Base-by-base conservation (phyloP, 2,113 vertebrate species). In the Pygoscelis antarcticus region DNA sequence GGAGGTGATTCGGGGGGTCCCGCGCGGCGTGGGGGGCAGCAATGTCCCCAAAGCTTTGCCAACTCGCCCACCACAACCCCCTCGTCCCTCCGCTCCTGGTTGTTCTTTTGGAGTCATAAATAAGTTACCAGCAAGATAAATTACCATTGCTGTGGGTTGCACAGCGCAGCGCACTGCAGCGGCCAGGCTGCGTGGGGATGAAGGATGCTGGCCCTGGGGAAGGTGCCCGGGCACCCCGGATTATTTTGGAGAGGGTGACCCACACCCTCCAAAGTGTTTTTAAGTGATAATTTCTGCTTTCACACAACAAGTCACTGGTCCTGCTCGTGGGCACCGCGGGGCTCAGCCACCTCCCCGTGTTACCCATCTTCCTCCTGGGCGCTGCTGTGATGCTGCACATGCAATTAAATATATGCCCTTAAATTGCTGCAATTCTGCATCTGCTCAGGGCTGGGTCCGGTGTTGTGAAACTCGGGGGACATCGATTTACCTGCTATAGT, bases 361-460 rank as follows among this genome's bases (percentile, higher is more conserved):
- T 69, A 77, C 96, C 84, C 86, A 25, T 75, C 91, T 79, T 71
- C 96, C 91, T 94, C 95, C 93, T 15, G 69, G 62, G 88, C 27
- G 19, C 76, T 81, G 93, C 96, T 70, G 96, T 47, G 93, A 96
- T 93, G 93, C 89, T 93, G 89, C 81, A 36, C 70, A 36, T 66
- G 89, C 89, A 83, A 84, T 97, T 97, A 95, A 97, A 96, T 70
- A 83, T 6, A 54, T 84, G 66, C 27, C 58, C 44, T 95, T 88
- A 87, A 95, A 95, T 79, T 95, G 93, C 97, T 91, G 96, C 95
- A 79, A 38, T 94, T 90, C 92, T 77, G 79, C 38, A 26, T 64
- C 87, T 0, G 0, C 92, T 91, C 89, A 27, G 12, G 78, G 81
- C 78, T 82, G 9, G 29, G 83, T 70, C 89, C 44, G 34, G 74